These are phyloP conservation scores for Psittacula derbiana DNA, from an alignment of 2,797 vertebrate genomes.

Conservation along the genomic window DNA sequence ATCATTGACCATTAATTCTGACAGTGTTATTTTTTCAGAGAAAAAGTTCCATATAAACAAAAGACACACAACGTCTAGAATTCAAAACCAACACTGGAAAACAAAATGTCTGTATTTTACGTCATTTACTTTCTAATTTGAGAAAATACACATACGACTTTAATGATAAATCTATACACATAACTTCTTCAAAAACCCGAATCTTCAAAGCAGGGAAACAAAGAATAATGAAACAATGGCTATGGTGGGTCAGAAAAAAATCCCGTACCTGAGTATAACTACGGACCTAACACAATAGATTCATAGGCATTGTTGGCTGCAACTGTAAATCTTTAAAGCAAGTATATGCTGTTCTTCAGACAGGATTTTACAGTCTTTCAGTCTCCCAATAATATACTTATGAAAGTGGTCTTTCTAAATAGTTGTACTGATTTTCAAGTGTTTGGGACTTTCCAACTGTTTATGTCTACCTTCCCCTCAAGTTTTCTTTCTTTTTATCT, in stretches of 20 bases:
- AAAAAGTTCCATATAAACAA: background rate
- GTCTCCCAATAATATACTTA: background rate
- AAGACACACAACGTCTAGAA: background rate
- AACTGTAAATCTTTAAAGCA: background rate
- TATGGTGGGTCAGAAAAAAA: background rate
- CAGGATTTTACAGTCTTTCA: background rate
- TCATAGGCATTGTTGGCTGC: fast-evolving
- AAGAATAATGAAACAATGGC: background rate
- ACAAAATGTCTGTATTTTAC: background rate
- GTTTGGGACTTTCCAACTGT: background rate
- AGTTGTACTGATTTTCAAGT: background rate
- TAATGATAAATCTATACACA: background rate
- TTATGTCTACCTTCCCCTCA: background rate
- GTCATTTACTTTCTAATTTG: background rate
- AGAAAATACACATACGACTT: background rate
- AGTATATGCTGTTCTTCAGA: background rate
- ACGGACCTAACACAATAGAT: background rate
- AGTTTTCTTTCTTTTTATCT: background rate
- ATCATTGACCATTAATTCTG: background rate
- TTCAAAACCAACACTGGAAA: background rate
- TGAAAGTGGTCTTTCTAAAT: background rate
- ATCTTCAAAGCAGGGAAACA: background rate
- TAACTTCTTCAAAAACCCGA: background rate
- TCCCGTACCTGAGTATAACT: background rate
- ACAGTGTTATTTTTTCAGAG: background rate